phyloP scores from a whole-genome alignment of 92 coral and sea anemone genomes.

The Muricea muricata region DNA sequence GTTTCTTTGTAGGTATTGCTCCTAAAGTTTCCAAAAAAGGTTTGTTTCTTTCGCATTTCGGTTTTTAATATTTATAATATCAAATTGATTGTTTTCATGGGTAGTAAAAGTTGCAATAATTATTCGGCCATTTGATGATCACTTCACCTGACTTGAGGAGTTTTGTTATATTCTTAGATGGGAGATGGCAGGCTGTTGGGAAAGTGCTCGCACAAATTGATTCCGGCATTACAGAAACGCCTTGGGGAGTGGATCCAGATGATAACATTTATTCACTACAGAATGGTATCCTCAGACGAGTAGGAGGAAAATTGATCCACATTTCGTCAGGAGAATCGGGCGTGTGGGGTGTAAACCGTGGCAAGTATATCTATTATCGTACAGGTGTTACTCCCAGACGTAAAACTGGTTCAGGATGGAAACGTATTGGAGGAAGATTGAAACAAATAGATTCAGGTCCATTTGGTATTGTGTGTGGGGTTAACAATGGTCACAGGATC shows the following conservation, averaged over 20 bases:
- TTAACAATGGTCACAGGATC: background rate
- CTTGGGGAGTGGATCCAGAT: background rate
- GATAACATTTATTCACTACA: background rate
- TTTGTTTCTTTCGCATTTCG: background rate
- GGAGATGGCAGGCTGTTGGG: background rate
- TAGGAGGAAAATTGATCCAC: background rate
- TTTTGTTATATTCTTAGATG: background rate
- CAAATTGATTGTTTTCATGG: too few species aligned
- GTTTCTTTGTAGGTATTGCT: background rate
- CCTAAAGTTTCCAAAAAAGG: background rate
- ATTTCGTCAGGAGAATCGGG: constrained; percentile 8
- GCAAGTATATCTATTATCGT: background rate
- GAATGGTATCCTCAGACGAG: background rate
- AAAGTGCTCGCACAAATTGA: background rate
- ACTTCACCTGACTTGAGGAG: too few species aligned
- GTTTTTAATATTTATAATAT: too few species aligned
- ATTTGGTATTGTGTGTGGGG: constrained; percentile 11
- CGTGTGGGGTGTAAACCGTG: constrained; percentile 11
- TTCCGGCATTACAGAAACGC: background rate
- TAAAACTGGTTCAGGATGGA: background rate
- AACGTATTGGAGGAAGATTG: background rate
- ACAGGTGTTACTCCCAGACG: background rate
- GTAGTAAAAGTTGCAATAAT: too few species aligned
- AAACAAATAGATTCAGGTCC: constrained; percentile 29
- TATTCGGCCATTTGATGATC: too few species aligned